Evolutionary conservation across 2,113 vertebrate genomes (phyloP).

Genomic region (Neoarius graeffei): DNA sequence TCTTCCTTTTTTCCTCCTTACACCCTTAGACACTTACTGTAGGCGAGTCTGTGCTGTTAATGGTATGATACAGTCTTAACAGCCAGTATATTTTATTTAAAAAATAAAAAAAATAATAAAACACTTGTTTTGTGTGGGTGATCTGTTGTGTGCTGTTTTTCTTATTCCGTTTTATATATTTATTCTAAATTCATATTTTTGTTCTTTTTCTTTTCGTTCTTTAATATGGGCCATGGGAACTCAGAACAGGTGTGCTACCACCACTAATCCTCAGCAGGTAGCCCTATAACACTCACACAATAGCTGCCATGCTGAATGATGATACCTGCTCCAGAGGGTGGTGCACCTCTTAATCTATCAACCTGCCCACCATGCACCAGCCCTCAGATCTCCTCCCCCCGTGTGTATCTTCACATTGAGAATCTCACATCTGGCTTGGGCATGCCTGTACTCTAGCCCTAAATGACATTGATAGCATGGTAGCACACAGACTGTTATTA

Average conservation of each 20-base stretch:
- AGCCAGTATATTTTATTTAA: neutral
- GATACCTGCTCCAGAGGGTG: constrained; percentile 55
- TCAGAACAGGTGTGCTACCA: constrained; percentile 51
- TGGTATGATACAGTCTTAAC: neutral
- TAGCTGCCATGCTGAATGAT: constrained; percentile 55
- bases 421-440: constrained; percentile 41
- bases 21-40: constrained; percentile 13
- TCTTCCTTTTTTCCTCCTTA: constrained; percentile 30
- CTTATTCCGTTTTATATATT: neutral
- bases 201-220: constrained; percentile 8
- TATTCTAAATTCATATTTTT: constrained; percentile 6
- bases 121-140: constrained; percentile 1
- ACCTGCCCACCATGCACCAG: constrained; percentile 45
- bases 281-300: constrained; percentile 49
- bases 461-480: constrained; percentile 39
- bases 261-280: constrained; percentile 53
- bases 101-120: neutral
- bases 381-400: constrained; percentile 46
- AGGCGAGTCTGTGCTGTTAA: constrained; percentile 13
- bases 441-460: constrained; percentile 19
- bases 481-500: constrained; percentile 12
- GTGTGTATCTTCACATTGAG: constrained; percentile 31
- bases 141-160: neutral
- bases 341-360: constrained; percentile 57
- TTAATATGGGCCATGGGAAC: constrained; percentile 44